A percentile compares a stretch with the other conserved stretches of the same genome.
These are phyloP conservation scores for Scaptomyza montana DNA, from an alignment of 1,140 invertebrate genomes.

Conservation along the genomic window DNA sequence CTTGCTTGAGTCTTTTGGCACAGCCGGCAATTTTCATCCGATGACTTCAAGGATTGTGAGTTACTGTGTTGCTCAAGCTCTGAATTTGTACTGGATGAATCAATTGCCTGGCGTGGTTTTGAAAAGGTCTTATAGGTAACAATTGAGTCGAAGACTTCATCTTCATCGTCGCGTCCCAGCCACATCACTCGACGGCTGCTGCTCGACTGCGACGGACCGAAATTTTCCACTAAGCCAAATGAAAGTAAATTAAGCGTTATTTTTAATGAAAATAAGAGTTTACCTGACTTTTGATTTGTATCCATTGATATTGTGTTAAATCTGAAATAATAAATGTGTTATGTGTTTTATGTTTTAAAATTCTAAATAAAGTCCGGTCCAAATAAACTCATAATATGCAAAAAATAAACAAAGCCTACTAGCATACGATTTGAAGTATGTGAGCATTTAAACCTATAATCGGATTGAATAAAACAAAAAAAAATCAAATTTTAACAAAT, in stretches of 20 bases:
- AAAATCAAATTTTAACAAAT: too few species aligned
- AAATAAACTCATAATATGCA: background rate
- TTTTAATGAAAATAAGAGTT: background rate
- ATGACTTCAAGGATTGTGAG: background rate
- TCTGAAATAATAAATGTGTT: conserved; percentile 28
- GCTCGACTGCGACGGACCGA: conserved; percentile 41
- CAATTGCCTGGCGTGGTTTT: background rate
- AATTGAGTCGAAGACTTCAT: conserved; percentile 62
- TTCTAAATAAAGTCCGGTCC: conserved; percentile 1
- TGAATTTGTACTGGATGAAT: conserved; percentile 12
- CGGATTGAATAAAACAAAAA: too few species aligned
- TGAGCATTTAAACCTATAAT: too few species aligned
- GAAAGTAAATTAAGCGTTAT: background rate
- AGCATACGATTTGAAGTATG: background rate
- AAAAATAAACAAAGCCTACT: conserved; percentile 23
- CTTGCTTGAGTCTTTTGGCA: background rate
- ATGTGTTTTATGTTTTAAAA: conserved; percentile 10
- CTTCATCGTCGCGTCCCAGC: conserved; percentile 44
- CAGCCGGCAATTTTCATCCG: background rate
- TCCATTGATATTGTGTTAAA: conserved; percentile 53
- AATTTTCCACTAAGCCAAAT: conserved; percentile 30
- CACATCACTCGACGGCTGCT: conserved; percentile 70
- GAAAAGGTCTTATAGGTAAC: conserved; percentile 52
- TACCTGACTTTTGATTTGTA: conserved; percentile 56
- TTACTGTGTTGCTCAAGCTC: conserved; percentile 6